Evolutionary conservation across 2,113 vertebrate species (phyloP).

Genomic region (Macaca nemestrina): DNA sequence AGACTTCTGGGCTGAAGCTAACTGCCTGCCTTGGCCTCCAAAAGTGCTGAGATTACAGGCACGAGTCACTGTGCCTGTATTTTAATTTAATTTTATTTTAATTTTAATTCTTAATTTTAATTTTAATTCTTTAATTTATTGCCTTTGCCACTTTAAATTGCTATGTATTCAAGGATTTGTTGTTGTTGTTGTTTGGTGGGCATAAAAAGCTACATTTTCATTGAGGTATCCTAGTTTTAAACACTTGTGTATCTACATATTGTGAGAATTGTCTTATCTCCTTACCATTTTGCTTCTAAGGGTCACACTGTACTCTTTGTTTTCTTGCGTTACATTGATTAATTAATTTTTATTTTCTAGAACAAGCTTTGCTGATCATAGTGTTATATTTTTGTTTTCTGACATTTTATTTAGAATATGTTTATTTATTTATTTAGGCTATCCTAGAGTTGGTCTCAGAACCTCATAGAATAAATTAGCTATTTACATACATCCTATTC

Average conservation of each 20-base stretch:
- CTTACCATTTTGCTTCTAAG: neutral
- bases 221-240: constrained; percentile 20
- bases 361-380: neutral
- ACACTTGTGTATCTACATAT: neutral
- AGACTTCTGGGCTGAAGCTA: too few relatives aligned
- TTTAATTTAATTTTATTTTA: too few relatives aligned
- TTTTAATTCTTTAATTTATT: constrained; percentile 17
- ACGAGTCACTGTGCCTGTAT: too few relatives aligned
- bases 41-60: too few relatives aligned
- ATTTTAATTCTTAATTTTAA: neutral
- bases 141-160: neutral
- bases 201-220: neutral
- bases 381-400: neutral
- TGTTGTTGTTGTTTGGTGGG: neutral
- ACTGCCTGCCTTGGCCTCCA: too few relatives aligned
- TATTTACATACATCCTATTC: neutral
- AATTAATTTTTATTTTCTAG: constrained; percentile 29
- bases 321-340: constrained; percentile 12
- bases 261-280: neutral
- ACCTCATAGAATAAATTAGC: neutral
- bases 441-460: constrained; percentile 22
- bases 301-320: neutral
- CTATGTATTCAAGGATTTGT: neutral
- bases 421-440: neutral
- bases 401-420: constrained; percentile 44